A percentile compares a stretch with the other conserved stretches of the same genome.
These are phyloP conservation scores for Gryllus bimaculatus DNA, from an alignment of 1,140 invertebrate genomes.

Conservation along the genomic window DNA sequence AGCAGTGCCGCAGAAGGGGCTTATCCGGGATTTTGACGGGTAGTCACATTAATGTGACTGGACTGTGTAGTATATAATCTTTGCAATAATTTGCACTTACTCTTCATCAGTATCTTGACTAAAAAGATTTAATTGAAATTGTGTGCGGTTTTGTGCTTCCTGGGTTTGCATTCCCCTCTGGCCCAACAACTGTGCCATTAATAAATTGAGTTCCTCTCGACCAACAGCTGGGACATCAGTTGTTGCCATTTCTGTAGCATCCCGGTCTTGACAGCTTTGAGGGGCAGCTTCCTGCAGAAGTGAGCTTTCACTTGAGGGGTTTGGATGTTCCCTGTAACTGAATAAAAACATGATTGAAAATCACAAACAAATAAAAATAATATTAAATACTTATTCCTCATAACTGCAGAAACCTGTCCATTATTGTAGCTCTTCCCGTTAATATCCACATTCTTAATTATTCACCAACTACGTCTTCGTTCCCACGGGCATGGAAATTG, in stretches of 20 bases:
- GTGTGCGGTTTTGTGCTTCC: not conserved
- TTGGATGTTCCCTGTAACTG: not conserved
- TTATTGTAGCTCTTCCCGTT: no score
- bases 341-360: not conserved
- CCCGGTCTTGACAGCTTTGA: not conserved
- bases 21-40: no score
- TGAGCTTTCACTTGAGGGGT: not conserved
- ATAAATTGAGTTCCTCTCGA: constrained; percentile 26
- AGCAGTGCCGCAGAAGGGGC: no score
- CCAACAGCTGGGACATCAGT: not conserved
- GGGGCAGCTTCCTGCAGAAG: not conserved
- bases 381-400: not conserved
- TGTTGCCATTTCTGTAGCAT: not conserved
- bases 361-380: not conserved
- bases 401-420: no score
- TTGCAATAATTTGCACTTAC: not conserved
- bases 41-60: no score
- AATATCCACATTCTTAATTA: no score
- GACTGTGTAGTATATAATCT: no score
- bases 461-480: no score
- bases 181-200: constrained; percentile 26
- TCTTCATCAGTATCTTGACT: not conserved
- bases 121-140: not conserved
- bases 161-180: not conserved
- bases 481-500: no score